phyloP scores from a whole-genome alignment of 2,888 invertebrate species.

The Coleophora flavipennella region DNA sequence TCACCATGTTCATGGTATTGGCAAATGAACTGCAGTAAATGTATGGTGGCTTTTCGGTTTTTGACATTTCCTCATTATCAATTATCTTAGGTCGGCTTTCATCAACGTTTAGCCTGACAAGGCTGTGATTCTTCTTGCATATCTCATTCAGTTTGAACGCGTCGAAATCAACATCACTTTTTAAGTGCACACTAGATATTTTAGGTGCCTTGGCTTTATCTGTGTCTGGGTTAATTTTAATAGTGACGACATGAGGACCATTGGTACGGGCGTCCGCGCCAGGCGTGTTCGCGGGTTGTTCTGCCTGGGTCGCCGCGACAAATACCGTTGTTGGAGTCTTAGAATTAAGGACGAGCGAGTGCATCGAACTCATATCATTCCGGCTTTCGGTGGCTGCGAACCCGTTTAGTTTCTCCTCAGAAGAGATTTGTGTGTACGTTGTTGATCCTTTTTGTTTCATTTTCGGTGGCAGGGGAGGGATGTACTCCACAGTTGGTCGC shows the following conservation, averaged over 20 bases:
- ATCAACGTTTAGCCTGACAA: slow-evolving; percentile 74
- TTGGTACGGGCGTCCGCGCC: slow-evolving; percentile 52
- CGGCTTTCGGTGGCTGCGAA: slow-evolving; percentile 38
- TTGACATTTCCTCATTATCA: slow-evolving; percentile 59
- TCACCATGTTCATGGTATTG: slow-evolving; percentile 70
- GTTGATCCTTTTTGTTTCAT: slow-evolving; percentile 59
- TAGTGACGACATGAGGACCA: slow-evolving; percentile 78
- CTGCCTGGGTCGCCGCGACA: slow-evolving; percentile 66
- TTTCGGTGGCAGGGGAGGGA: slow-evolving; percentile 74
- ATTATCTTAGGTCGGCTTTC: slow-evolving; percentile 60
- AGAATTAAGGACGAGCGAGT: slow-evolving; percentile 71
- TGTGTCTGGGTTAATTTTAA: slow-evolving; percentile 77
- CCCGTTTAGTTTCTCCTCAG: slow-evolving; percentile 49
- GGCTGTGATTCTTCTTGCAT: slow-evolving; percentile 62
- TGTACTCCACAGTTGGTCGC: slow-evolving; percentile 57
- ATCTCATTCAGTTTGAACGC: slow-evolving; percentile 49
- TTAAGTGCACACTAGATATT: slow-evolving; percentile 64
- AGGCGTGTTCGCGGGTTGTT: slow-evolving; percentile 58
- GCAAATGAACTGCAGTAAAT: slow-evolving; percentile 77
- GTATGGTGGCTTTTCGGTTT: slow-evolving; percentile 64
- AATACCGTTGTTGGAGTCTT: slow-evolving; percentile 70
- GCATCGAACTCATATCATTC: slow-evolving; percentile 66
- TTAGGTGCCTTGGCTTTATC: slow-evolving; percentile 64
- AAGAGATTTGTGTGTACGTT: slow-evolving; percentile 60
- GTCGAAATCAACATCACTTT: slow-evolving; percentile 61